Evolutionary conservation across 2,888 invertebrate genomes (phyloP).

Genomic region (Dromius quadrimaculatus): DNA sequence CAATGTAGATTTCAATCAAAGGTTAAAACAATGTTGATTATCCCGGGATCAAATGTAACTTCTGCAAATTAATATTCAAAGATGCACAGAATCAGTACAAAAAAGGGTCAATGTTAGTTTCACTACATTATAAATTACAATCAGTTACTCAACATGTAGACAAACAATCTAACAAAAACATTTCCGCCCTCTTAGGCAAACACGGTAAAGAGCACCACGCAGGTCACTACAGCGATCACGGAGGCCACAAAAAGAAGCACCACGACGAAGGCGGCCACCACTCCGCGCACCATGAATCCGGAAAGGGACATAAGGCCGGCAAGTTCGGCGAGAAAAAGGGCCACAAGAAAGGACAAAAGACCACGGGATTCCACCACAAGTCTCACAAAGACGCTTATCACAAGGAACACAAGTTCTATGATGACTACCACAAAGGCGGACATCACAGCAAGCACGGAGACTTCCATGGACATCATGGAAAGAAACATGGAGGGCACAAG

Average conservation of each 20-base stretch:
- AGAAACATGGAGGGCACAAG: constrained; percentile 83
- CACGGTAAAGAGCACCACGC: constrained; percentile 84
- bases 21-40: no score
- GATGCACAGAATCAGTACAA: background rate
- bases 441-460: constrained; percentile 86
- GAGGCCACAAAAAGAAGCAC: constrained; percentile 84
- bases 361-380: constrained; percentile 86
- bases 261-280: constrained; percentile 82
- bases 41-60: no score
- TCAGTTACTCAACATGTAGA: constrained; percentile 4
- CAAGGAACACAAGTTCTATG: constrained; percentile 90
- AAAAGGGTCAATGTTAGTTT: background rate
- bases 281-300: constrained; percentile 82
- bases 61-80: no score
- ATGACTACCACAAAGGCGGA: constrained; percentile 87
- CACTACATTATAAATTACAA: constrained; percentile 10
- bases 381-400: constrained; percentile 89
- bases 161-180: constrained; percentile 20
- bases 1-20: no score
- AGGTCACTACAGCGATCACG: constrained; percentile 81
- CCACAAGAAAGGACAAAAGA: constrained; percentile 87
- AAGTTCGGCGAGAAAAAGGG: constrained; percentile 86
- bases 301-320: constrained; percentile 82
- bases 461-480: constrained; percentile 82
- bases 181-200: constrained; percentile 61